Conservation (phyloP, 2,113 vertebrate genomes). For the Ciconia maguari region DNA sequence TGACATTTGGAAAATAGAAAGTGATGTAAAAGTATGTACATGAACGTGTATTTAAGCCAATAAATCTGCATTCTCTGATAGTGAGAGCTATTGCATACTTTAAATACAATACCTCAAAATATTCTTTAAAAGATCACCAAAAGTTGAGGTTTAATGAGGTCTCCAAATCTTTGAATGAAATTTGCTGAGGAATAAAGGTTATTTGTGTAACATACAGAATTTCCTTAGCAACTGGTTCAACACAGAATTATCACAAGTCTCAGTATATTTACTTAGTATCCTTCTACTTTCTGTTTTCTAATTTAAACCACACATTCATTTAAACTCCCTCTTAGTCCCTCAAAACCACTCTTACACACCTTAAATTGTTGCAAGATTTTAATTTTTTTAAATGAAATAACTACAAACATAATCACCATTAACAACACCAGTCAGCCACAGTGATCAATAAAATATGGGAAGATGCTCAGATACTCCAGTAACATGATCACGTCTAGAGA, state of each 20-base stretch:
- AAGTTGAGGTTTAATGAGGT: not conserved
- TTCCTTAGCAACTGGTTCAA: not conserved
- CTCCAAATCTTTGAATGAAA: not conserved
- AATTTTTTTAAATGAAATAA: not conserved
- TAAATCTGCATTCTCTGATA: not conserved
- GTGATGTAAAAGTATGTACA: not conserved
- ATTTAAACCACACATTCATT: not conserved
- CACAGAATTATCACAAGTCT: not conserved
- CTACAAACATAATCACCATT: too few species aligned
- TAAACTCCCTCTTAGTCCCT: not conserved
- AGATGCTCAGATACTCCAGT: not conserved
- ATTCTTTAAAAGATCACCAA: not conserved
- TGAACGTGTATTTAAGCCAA: not conserved
- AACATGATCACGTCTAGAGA: not conserved
- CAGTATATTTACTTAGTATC: not conserved
- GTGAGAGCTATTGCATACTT: not conserved
- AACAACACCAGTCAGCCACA: not conserved
- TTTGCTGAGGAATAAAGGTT: not conserved
- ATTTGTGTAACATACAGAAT: not conserved
- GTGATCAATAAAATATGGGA: not conserved
- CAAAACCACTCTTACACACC: not conserved
- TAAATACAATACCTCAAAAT: not conserved
- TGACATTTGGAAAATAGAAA: not conserved
- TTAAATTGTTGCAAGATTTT: not conserved
- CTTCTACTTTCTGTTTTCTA: not conserved